A percentile compares a stretch with the other conserved stretches of the same genome.
These are phyloP conservation scores for Parapristionchus giblindavisi DNA, from an alignment of 2,888 invertebrate species.

Conservation along the genomic window DNA sequence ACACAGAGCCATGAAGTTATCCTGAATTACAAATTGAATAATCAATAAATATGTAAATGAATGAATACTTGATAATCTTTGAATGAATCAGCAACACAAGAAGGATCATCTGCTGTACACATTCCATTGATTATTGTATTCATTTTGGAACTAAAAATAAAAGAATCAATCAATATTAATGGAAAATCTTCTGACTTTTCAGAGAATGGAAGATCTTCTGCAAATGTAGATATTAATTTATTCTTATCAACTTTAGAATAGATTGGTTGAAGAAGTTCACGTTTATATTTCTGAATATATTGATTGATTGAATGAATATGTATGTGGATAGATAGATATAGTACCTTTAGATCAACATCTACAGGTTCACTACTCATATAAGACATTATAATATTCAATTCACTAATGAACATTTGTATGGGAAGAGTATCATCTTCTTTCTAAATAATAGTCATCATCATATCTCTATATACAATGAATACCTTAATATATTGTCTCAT, in stretches of 20 bases:
- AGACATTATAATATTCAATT: neutral
- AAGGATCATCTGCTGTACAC: conserved; percentile 15
- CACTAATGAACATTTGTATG: conserved; percentile 6
- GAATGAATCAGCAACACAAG: conserved; percentile 8
- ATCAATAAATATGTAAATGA: conserved; percentile 14
- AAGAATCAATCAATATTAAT: neutral
- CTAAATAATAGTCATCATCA: neutral
- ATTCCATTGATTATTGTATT: conserved; percentile 23
- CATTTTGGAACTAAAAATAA: neutral
- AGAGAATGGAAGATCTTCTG: conserved; percentile 1
- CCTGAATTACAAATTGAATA: neutral
- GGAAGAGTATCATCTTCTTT: conserved; percentile 25
- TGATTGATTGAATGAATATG: neutral
- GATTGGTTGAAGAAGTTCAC: neutral
- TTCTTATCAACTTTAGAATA: neutral
- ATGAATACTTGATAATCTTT: conserved; percentile 11
- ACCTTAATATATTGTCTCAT: conserved; percentile 30
- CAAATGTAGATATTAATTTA: neutral
- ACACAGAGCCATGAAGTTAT: conserved; percentile 19
- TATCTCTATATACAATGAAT: too few species aligned
- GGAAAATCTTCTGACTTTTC: neutral
- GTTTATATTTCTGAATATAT: conserved; percentile 22
- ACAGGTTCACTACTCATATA: conserved; percentile 18
- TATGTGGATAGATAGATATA: neutral
- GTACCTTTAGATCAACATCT: conserved; percentile 9